phyloP scores from a whole-genome alignment of 2,888 invertebrate genomes.

The Limnephilus rhombicus region DNA sequence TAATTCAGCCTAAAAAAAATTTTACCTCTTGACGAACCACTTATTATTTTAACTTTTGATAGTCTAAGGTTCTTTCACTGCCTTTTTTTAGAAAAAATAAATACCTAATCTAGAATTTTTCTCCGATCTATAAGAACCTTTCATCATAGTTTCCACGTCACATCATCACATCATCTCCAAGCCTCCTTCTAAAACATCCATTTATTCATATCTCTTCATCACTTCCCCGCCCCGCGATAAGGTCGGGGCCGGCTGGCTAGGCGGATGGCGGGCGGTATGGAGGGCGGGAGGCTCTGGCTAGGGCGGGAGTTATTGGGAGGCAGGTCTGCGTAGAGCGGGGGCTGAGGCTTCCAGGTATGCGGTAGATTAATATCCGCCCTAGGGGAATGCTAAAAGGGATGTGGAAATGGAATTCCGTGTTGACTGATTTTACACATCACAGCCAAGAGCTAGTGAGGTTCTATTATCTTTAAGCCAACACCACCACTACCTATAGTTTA shows the following conservation, averaged over 20 bases:
- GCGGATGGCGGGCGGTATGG: too few relatives aligned
- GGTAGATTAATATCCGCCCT: constrained; percentile 61
- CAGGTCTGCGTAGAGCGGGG: not conserved
- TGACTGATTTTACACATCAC: constrained; percentile 59
- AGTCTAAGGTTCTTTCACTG: not conserved
- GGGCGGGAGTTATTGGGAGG: not conserved
- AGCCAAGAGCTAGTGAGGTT: not conserved
- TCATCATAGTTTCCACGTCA: not conserved
- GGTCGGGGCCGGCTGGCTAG: not conserved
- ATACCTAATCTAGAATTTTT: too few relatives aligned
- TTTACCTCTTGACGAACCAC: too few relatives aligned
- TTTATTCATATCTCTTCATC: constrained; percentile 2
- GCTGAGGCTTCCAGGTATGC: constrained; percentile 56
- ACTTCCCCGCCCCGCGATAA: not conserved
- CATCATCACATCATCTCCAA: not conserved
- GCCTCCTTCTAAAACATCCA: not conserved
- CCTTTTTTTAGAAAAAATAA: not conserved
- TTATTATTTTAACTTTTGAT: not conserved
- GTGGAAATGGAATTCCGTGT: constrained; percentile 63
- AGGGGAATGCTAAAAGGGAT: constrained; percentile 57
- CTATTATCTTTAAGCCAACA: not conserved
- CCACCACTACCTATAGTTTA: not conserved
- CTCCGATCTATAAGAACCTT: not conserved
- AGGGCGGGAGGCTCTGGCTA: not conserved
- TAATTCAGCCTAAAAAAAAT: not conserved